Conservation (phyloP, 1,140 invertebrate species). For the Cyphomyrmex costatus region DNA sequence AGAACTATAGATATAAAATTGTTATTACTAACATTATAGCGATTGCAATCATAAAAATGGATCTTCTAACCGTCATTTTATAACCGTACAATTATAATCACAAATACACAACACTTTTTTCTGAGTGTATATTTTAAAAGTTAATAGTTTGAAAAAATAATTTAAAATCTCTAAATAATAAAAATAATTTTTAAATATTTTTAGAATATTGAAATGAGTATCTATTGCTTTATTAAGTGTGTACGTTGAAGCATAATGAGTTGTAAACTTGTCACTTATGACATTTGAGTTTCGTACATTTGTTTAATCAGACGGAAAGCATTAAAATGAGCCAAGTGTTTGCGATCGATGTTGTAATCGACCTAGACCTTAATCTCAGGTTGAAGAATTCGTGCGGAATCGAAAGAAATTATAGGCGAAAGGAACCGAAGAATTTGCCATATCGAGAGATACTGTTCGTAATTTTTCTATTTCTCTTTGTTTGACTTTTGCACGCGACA, state of each 20-base stretch:
- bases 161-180: too few species aligned
- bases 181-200: too few species aligned
- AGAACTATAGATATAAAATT: too few species aligned
- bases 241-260: not conserved
- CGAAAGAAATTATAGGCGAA: slow-evolving; percentile 65
- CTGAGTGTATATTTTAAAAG: too few species aligned
- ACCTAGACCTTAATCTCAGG: slow-evolving; percentile 15
- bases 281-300: not conserved
- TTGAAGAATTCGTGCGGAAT: slow-evolving; percentile 44
- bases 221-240: not conserved
- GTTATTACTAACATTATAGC: too few species aligned
- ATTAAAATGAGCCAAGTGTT: slow-evolving; percentile 25
- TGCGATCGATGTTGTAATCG: slow-evolving; percentile 36
- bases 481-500: slow-evolving; percentile 15
- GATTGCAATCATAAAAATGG: too few species aligned
- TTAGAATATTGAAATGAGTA: too few species aligned
- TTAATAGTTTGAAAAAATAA: too few species aligned
- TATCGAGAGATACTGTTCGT: slow-evolving; percentile 33
- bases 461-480: not conserved
- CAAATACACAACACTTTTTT: too few species aligned
- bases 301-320: slow-evolving; percentile 42
- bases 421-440: slow-evolving; percentile 54
- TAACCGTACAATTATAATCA: too few species aligned
- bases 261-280: not conserved
- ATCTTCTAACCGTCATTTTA: too few species aligned